Evolutionary conservation across 2,888 invertebrate species (phyloP).

Genomic region (Melinopterus prodromus): DNA sequence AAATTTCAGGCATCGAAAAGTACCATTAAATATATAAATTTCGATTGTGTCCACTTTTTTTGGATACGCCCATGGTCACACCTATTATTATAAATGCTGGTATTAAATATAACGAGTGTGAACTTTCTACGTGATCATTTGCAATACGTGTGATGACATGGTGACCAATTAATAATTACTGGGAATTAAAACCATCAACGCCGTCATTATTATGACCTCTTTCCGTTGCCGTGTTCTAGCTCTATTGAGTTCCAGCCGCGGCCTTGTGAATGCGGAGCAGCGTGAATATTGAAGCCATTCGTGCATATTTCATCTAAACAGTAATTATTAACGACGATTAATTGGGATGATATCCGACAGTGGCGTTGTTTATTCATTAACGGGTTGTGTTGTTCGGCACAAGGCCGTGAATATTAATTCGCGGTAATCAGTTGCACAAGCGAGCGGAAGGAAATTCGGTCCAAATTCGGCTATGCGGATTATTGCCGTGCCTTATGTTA

Average conservation of each 20-base stretch:
- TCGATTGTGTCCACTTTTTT: no score
- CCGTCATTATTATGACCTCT: background rate
- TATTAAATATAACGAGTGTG: no score
- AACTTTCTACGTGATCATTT: background rate
- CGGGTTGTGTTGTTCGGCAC: background rate
- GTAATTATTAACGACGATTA: background rate
- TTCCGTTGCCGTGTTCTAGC: background rate
- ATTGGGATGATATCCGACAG: background rate
- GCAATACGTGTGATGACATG: background rate
- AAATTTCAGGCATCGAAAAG: no score
- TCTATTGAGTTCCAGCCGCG: background rate
- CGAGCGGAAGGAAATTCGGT: background rate
- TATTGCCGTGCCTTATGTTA: background rate
- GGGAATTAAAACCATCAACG: background rate
- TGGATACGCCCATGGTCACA: no score
- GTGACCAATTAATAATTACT: background rate
- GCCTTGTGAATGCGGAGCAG: background rate
- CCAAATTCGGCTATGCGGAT: background rate
- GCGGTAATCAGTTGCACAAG: background rate
- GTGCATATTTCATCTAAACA: background rate
- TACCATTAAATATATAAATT: no score
- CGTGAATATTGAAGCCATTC: background rate
- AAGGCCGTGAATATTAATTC: background rate
- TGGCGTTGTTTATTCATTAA: constrained; percentile 4
- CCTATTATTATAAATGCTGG: no score